These are phyloP conservation scores for Penaeus monodon DNA, from an alignment of 2,888 invertebrate genomes.

Conservation along the genomic window DNA sequence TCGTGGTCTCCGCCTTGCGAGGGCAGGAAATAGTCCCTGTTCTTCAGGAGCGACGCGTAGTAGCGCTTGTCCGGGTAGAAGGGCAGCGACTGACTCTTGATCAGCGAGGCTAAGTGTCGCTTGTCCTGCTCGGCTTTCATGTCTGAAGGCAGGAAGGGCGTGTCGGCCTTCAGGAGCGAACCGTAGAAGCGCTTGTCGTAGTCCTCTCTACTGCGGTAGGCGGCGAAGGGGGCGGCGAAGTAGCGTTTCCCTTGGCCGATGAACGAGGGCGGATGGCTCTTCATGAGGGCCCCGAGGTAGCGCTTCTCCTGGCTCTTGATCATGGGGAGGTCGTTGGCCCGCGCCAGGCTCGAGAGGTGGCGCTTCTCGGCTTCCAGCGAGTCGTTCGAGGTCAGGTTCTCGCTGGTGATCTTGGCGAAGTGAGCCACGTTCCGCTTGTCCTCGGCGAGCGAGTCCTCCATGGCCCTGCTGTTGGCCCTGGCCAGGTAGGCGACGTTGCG, in stretches of 20 bases:
- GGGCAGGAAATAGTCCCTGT: not conserved
- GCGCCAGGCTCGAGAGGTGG: slow-evolving; percentile 46
- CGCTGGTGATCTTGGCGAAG: not conserved
- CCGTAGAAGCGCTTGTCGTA: slow-evolving; percentile 45
- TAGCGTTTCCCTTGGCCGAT: slow-evolving; percentile 13
- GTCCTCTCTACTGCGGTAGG: not conserved
- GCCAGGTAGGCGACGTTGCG: too few species aligned
- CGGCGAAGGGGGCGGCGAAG: not conserved
- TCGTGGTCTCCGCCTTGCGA: not conserved
- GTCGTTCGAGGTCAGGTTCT: not conserved
- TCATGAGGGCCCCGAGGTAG: slow-evolving; percentile 37
- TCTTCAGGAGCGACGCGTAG: slow-evolving; percentile 41
- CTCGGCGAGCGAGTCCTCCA: not conserved
- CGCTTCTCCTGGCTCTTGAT: slow-evolving; percentile 27
- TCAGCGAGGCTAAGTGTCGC: slow-evolving; percentile 30
- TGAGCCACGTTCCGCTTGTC: not conserved
- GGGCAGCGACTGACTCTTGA: slow-evolving; percentile 15
- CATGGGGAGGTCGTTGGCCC: slow-evolving; percentile 32
- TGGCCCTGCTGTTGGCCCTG: too few species aligned
- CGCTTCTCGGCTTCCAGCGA: slow-evolving; percentile 30
- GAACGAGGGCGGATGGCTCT: slow-evolving; percentile 38
- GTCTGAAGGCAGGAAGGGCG: slow-evolving; percentile 25
- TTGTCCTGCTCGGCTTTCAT: slow-evolving; percentile 17
- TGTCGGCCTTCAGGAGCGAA: slow-evolving; percentile 42
- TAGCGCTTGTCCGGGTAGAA: slow-evolving; percentile 29